Conservation (phyloP, 2,888 invertebrate genomes). For the Drosophila algonquin region DNA sequence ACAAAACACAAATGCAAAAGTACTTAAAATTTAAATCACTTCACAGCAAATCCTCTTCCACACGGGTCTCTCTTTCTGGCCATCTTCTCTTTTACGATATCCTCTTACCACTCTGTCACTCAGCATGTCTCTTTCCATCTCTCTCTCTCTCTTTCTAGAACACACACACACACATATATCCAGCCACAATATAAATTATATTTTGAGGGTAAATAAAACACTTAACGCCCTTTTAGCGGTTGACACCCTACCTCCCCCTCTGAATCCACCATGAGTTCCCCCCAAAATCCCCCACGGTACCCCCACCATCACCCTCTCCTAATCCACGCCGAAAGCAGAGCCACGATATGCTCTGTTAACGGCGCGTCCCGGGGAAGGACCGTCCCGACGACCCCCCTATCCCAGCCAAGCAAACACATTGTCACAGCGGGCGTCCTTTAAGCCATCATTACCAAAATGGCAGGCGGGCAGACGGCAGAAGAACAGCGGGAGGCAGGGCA, state of each 20-base stretch:
- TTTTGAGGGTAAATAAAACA: constrained; percentile 78
- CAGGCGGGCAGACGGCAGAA: constrained; percentile 46
- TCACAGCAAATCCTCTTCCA: constrained; percentile 65
- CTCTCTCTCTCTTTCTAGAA: neutral
- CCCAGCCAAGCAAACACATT: constrained; percentile 60
- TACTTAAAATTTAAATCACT: constrained; percentile 79
- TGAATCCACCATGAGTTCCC: neutral
- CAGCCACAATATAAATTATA: constrained; percentile 72
- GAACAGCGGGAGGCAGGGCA: neutral
- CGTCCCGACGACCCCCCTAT: neutral
- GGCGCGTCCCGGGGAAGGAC: constrained; percentile 59
- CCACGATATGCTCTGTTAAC: constrained; percentile 75
- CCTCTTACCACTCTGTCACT: neutral
- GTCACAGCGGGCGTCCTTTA: constrained; percentile 73
- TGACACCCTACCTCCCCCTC: constrained; percentile 51
- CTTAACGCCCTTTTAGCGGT: constrained; percentile 79
- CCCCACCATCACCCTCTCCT: neutral
- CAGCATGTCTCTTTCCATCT: neutral
- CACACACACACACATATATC: constrained; percentile 32
- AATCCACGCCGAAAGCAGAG: constrained; percentile 50
- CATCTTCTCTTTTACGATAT: neutral
- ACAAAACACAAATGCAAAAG: constrained; percentile 66
- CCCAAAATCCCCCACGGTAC: too few species aligned
- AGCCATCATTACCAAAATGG: constrained; percentile 78
- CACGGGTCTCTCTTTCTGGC: constrained; percentile 17